Conservation (phyloP, 2,888 invertebrate species). For the Drosophila flavopinicola region DNA sequence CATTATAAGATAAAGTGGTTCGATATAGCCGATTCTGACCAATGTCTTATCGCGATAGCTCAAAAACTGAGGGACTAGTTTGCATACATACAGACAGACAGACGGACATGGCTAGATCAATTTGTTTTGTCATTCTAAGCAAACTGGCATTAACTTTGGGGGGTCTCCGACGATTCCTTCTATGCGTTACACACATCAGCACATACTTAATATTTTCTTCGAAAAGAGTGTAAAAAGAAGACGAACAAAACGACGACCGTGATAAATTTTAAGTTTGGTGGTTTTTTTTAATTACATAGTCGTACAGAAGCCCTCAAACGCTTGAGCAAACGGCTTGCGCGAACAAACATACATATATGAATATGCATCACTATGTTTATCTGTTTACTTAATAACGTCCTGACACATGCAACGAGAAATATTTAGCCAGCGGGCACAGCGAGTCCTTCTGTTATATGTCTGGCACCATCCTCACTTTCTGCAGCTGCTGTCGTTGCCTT, state of each 20-base stretch:
- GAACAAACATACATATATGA: constrained; percentile 51
- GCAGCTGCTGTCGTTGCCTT: constrained; percentile 5
- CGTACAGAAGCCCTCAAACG: constrained; percentile 40
- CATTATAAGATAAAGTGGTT: no score
- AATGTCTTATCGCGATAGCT: no score
- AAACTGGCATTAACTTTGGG: no score
- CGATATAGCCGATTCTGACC: no score
- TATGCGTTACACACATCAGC: no score
- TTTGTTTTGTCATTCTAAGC: no score
- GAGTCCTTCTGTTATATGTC: constrained; percentile 17
- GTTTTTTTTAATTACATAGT: constrained; percentile 59
- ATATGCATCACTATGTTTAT: constrained; percentile 60
- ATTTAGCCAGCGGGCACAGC: constrained; percentile 34
- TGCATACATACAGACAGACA: no score
- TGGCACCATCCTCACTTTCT: not conserved
- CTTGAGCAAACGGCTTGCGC: constrained; percentile 22
- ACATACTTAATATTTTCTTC: no score
- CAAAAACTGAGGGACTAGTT: no score
- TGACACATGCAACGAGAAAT: constrained; percentile 47
- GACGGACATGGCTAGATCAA: no score
- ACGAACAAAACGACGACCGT: not conserved
- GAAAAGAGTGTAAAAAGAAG: no score
- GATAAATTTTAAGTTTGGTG: not conserved
- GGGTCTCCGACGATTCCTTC: no score
- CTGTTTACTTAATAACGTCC: constrained; percentile 20